Conservation (phyloP, 2,797 vertebrate genomes). For the Coccyzus lansbergi region DNA sequence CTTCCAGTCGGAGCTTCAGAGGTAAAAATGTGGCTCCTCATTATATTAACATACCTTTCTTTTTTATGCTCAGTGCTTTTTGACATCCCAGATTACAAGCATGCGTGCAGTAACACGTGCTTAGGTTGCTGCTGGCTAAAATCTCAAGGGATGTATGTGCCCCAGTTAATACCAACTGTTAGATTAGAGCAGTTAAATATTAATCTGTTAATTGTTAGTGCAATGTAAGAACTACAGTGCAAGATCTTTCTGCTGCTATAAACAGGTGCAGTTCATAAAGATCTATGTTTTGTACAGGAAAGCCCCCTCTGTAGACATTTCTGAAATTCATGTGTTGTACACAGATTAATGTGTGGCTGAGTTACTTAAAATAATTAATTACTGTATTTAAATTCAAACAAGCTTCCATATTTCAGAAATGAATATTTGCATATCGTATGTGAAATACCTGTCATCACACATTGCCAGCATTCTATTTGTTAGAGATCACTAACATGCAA, state of each 20-base stretch:
- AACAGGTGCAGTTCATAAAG: background rate
- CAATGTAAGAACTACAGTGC: background rate
- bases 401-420: background rate
- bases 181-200: background rate
- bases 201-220: constrained; percentile 7
- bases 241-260: background rate
- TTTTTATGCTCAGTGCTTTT: background rate
- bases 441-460: background rate
- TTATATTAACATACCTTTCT: background rate
- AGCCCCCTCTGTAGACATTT: background rate
- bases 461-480: background rate
- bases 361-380: background rate
- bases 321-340: background rate
- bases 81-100: background rate
- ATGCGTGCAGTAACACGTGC: background rate
- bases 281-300: background rate
- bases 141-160: background rate
- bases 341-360: background rate
- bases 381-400: background rate
- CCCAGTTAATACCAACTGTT: background rate
- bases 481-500: background rate
- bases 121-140: background rate
- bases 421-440: background rate
- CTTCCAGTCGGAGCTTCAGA: background rate
- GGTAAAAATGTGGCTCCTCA: background rate